phyloP scores from a whole-genome alignment of 2,888 invertebrate species.

The Ceriagrion tenellum region DNA sequence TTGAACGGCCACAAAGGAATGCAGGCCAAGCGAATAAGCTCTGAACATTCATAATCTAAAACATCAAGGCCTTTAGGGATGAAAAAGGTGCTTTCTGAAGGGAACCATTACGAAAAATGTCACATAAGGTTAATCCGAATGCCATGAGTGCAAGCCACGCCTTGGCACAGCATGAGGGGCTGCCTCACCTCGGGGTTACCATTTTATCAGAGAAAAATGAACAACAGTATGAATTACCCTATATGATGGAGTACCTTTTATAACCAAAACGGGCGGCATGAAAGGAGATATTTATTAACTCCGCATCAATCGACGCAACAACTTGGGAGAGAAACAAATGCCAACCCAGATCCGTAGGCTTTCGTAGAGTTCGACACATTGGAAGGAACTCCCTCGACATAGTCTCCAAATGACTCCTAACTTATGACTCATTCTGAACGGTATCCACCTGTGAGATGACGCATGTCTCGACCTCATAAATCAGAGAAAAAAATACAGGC shows the following conservation, averaged over 20 bases:
- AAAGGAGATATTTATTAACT: background rate
- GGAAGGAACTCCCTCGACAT: background rate
- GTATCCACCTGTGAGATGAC: background rate
- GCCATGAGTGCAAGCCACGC: background rate
- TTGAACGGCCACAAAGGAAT: too few relatives aligned
- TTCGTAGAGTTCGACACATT: background rate
- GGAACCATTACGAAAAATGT: background rate
- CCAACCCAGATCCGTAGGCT: background rate
- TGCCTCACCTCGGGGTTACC: background rate
- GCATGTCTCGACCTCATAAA: background rate
- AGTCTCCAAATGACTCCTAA: background rate
- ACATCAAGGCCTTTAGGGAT: background rate
- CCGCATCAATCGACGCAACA: background rate
- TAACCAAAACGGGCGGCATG: background rate
- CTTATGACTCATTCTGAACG: background rate
- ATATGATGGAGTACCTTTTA: background rate
- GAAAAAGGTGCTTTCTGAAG: background rate
- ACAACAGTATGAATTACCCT: background rate
- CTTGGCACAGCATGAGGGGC: background rate
- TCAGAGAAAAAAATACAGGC: background rate
- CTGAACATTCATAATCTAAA: background rate
- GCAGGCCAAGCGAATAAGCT: too few relatives aligned
- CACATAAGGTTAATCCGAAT: background rate
- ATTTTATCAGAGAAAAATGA: background rate
- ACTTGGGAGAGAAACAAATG: background rate